phyloP scores from a whole-genome alignment of 2,797 vertebrate genomes.

The Meda fulgida region DNA sequence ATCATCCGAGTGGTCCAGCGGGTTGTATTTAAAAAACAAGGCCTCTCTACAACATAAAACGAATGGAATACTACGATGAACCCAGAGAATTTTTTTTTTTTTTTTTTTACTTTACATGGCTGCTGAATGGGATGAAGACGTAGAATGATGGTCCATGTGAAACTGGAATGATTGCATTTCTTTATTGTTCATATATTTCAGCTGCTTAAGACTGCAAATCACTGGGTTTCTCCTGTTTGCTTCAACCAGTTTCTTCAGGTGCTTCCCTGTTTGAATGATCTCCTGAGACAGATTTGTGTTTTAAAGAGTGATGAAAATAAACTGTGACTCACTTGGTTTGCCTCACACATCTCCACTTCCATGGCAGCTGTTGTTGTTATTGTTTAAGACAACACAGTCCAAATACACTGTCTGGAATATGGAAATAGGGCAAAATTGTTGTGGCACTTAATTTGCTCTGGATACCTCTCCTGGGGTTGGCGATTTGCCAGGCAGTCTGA shows the following conservation, averaged over 20 bases:
- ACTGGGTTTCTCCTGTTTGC: background rate
- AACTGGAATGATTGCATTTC: too few relatives aligned
- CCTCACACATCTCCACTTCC: constrained; percentile 8
- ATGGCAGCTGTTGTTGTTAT: constrained; percentile 36
- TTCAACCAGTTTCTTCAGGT: background rate
- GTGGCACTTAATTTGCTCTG: constrained; percentile 35
- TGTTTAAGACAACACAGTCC: constrained; percentile 44
- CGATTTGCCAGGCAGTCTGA: constrained; percentile 18
- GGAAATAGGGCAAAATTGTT: constrained; percentile 29
- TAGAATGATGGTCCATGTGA: too few relatives aligned
- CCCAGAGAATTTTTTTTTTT: too few relatives aligned
- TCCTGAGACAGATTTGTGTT: constrained; percentile 11
- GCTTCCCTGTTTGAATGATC: background rate
- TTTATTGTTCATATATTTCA: background rate
- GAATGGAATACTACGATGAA: too few relatives aligned
- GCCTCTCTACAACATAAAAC: too few relatives aligned
- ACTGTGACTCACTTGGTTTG: constrained; percentile 18
- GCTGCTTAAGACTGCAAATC: background rate
- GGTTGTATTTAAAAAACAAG: too few relatives aligned
- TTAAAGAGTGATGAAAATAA: constrained; percentile 12
- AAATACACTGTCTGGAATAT: constrained; percentile 42
- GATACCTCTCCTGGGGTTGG: constrained; percentile 23
- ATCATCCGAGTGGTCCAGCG: too few relatives aligned
- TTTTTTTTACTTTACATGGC: too few relatives aligned
- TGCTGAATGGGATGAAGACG: too few relatives aligned